phyloP scores from a whole-genome alignment of 2,888 invertebrate genomes.

The Gisinianus flammeolus region DNA sequence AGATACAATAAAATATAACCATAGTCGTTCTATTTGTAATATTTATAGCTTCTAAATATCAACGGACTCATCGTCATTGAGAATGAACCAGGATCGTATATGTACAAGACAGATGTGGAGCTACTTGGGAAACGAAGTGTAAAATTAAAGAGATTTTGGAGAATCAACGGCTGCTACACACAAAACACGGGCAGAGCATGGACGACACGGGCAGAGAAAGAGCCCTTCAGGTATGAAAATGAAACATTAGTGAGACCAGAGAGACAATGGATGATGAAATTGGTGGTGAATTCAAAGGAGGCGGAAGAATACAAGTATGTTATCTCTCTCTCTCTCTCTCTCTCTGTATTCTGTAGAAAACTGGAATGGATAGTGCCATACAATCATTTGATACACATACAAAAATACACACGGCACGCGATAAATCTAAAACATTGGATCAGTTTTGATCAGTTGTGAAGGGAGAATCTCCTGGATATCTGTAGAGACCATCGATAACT shows the following conservation, averaged over 20 bases:
- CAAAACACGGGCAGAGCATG: background rate
- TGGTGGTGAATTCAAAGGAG: background rate
- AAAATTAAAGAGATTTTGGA: constrained; percentile 23
- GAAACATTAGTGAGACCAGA: background rate
- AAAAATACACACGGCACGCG: no score
- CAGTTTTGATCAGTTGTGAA: no score
- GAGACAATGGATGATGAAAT: constrained; percentile 8
- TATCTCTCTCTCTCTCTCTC: background rate
- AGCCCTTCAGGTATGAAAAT: constrained; percentile 8
- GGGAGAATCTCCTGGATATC: no score
- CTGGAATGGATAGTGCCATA: no score
- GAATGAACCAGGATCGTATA: background rate
- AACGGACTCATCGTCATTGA: background rate
- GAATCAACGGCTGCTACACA: background rate
- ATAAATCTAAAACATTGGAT: no score
- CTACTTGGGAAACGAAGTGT: constrained; percentile 23
- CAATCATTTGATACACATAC: no score
- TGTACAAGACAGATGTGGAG: background rate
- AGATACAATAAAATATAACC: no score
- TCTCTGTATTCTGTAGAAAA: background rate
- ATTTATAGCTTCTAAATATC: no score
- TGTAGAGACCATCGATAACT: no score
- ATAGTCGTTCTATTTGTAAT: no score
- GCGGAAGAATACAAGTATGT: background rate
- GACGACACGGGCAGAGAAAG: background rate